Conservation (phyloP, 2,797 vertebrate species). For the Macrochelys suwanniensis region DNA sequence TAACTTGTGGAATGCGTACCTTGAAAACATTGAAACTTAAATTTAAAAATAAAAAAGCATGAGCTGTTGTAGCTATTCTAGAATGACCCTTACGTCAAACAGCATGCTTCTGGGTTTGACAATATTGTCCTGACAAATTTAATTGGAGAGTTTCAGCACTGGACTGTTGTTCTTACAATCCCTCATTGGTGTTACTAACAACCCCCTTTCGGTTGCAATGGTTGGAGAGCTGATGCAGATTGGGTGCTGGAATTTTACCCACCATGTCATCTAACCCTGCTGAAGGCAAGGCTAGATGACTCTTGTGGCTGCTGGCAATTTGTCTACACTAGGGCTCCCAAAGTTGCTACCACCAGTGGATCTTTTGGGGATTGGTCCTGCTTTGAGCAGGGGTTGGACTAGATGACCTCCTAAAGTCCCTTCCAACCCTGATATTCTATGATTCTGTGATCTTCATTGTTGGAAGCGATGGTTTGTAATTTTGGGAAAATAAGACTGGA, state of each 20-base stretch:
- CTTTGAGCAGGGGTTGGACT: too few relatives aligned
- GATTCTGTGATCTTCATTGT: too few relatives aligned
- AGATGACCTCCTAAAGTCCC: too few relatives aligned
- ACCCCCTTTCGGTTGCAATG: neutral
- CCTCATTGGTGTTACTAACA: neutral
- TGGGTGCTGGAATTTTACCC: neutral
- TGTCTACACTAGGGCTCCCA: neutral
- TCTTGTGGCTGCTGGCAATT: neutral
- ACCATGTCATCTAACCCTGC: neutral
- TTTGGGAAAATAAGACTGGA: neutral
- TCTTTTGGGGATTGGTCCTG: too few relatives aligned
- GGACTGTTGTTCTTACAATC: neutral
- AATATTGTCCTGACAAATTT: neutral
- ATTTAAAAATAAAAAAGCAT: neutral
- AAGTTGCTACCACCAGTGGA: neutral
- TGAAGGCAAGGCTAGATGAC: neutral
- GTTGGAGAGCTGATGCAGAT: neutral
- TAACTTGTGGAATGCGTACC: neutral
- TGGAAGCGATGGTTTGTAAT: neutral
- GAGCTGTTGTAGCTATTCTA: neutral
- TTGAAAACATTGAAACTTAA: neutral
- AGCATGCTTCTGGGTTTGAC: neutral
- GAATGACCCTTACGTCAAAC: neutral
- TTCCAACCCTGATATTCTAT: too few relatives aligned
- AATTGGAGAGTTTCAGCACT: neutral